Base-by-base conservation (phyloP, 2,888 invertebrate species). In the Cremastobaeus sp. region DNA sequence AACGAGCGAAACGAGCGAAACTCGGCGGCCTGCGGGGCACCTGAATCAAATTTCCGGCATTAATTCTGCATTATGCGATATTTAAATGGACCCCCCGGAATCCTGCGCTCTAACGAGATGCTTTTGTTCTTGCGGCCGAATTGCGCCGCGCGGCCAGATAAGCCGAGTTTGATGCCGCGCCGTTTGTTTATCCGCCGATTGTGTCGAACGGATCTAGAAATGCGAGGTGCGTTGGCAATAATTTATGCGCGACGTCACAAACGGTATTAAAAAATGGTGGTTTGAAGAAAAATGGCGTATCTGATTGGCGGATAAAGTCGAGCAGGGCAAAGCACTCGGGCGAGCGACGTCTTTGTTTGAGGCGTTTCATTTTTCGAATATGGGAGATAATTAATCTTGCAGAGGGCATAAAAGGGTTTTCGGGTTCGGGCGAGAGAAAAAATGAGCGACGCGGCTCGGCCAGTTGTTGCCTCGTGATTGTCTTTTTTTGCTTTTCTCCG, bases 331-430 rank as follows among this genome's bases (percentile, higher is more conserved):
- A 52, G 62, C 60, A 73, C 65, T 69, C 55, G 48, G 68, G 39
- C 32, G 62, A 70, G 57, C 48, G 62, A 70, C 59, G 50, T 77
- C 79, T 82, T 82, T 82, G 81, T 83, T 81, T 79, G 81, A 74
- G 50, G 69, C 77, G 76, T 83, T 85, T 84, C 85, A 85, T 86
- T 86, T 86, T 84, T 85, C 81, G 84, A 86, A 85, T 86, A 85
- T 82, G 84, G 76, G 81, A 84, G 86, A 86, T 87, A 87, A 86
- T 87, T 87, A 87, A 87, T 86, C 86, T 86, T 86, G 80, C 81
- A 72, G 43, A 68, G 66, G 76, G 74, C 76, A 77, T 86, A 85
- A 86, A 86, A 86, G 86, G 86, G 85, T 86, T 86, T 86, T 85
- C 82, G 85, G 85, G 85, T 86, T 84, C 82, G 84, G 81, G 80